Conservation (phyloP, 2,888 invertebrate species). For the Torymus tubicola region DNA sequence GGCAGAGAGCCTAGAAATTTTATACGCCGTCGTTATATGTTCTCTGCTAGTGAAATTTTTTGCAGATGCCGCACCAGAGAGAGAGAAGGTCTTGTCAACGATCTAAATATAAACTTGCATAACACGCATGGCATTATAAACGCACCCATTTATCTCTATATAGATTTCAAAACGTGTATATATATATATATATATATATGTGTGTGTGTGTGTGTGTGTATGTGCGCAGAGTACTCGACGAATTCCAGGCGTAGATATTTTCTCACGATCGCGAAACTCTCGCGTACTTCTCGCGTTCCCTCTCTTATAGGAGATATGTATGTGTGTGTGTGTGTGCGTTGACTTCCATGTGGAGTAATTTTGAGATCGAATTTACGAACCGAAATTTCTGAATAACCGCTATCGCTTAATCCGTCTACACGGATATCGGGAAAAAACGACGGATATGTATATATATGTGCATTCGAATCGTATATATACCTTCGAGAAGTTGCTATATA, state of each 20-base stretch:
- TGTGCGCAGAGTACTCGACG: neutral
- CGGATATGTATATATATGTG: too few relatives aligned
- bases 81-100: slow-evolving; percentile 38
- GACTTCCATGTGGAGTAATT: slow-evolving; percentile 31
- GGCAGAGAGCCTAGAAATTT: slow-evolving; percentile 3
- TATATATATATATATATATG: slow-evolving; percentile 9
- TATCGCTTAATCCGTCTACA: slow-evolving; percentile 27
- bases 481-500: neutral
- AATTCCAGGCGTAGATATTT: slow-evolving; percentile 48
- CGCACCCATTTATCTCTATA: slow-evolving; percentile 31
- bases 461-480: neutral
- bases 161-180: slow-evolving; percentile 37
- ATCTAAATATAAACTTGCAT: slow-evolving; percentile 50
- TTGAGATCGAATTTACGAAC: slow-evolving; percentile 24
- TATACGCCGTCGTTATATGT: neutral
- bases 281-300: slow-evolving; percentile 16
- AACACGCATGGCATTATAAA: slow-evolving; percentile 46
- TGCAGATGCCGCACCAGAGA: neutral
- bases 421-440: neutral
- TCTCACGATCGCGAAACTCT: slow-evolving; percentile 55
- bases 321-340: neutral
- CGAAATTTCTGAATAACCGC: slow-evolving; percentile 31
- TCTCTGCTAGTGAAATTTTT: slow-evolving; percentile 1
- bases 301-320: neutral
- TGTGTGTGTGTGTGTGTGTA: too few relatives aligned